Conservation (phyloP, 2,888 invertebrate species). For the Mantis religiosa region DNA sequence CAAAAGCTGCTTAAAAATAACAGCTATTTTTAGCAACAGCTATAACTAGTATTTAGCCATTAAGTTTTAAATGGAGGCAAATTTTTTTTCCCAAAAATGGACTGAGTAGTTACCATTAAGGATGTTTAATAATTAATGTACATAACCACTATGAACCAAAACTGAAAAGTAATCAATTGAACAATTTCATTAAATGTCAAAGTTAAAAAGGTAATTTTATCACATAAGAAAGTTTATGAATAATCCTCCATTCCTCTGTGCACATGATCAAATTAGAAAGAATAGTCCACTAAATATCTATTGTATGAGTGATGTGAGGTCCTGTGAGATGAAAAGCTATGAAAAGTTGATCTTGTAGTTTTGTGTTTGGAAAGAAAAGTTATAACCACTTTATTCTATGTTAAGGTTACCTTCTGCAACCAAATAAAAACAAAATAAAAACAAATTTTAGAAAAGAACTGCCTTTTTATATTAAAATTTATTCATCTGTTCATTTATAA, state of each 20-base stretch:
- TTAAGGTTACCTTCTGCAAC: slow-evolving; percentile 1
- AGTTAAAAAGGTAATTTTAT: neutral
- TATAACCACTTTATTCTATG: neutral
- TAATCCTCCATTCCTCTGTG: neutral
- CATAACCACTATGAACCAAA: neutral
- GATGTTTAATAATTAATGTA: too few relatives aligned
- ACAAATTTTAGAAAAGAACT: neutral
- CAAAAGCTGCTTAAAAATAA: too few relatives aligned
- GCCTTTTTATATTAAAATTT: neutral
- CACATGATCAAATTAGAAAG: neutral
- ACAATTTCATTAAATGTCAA: neutral
- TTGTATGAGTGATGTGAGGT: neutral
- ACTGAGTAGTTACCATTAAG: too few relatives aligned
- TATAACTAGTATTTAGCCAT: too few relatives aligned
- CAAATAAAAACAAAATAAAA: neutral
- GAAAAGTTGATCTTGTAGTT: neutral
- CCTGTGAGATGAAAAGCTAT: neutral
- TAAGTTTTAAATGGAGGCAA: too few relatives aligned
- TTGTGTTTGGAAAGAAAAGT: neutral
- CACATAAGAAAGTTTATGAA: neutral
- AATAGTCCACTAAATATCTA: neutral
- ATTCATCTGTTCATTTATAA: too few relatives aligned
- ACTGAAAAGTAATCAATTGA: neutral
- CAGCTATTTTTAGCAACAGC: too few relatives aligned
- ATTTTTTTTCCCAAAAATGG: too few relatives aligned